phyloP scores from a whole-genome alignment of 1,140 invertebrate genomes.

The Halyomorpha halys region DNA sequence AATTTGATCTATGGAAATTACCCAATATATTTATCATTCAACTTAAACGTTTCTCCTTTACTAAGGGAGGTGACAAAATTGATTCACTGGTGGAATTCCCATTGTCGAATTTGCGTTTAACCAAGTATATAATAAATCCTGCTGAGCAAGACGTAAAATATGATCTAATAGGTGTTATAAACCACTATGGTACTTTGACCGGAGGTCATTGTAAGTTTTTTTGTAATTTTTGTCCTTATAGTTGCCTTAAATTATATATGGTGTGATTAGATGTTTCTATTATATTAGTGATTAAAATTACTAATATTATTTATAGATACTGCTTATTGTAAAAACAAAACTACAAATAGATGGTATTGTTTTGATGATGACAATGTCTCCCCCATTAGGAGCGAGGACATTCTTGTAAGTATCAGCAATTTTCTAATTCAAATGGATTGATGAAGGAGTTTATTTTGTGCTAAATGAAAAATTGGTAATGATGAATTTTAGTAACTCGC shows the following conservation, averaged over 20 bases:
- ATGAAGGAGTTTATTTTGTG: too few relatives aligned
- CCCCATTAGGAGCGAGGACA: constrained; percentile 7
- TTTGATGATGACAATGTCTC: constrained; percentile 48
- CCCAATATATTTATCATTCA: constrained; percentile 62
- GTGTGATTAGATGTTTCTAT: background rate
- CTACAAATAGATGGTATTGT: constrained; percentile 43
- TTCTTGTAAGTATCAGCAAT: background rate
- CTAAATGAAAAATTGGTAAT: too few relatives aligned
- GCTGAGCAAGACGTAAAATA: constrained; percentile 36
- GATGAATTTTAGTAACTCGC: too few relatives aligned
- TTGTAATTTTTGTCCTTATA: background rate
- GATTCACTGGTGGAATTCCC: constrained; percentile 45
- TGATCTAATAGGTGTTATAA: constrained; percentile 46
- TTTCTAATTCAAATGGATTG: too few relatives aligned
- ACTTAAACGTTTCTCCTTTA: constrained; percentile 42
- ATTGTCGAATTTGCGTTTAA: constrained; percentile 40
- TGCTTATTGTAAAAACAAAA: constrained; percentile 43
- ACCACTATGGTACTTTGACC: constrained; percentile 43
- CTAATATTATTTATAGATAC: constrained; percentile 34
- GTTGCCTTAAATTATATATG: background rate
- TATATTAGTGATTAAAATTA: background rate
- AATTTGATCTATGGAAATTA: constrained; percentile 78
- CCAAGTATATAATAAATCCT: constrained; percentile 34
- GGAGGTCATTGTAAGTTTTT: constrained; percentile 40
- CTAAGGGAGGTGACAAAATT: constrained; percentile 41